Base-by-base conservation (phyloP, 2,888 invertebrate species). In the Hirudinaria manillensis region DNA sequence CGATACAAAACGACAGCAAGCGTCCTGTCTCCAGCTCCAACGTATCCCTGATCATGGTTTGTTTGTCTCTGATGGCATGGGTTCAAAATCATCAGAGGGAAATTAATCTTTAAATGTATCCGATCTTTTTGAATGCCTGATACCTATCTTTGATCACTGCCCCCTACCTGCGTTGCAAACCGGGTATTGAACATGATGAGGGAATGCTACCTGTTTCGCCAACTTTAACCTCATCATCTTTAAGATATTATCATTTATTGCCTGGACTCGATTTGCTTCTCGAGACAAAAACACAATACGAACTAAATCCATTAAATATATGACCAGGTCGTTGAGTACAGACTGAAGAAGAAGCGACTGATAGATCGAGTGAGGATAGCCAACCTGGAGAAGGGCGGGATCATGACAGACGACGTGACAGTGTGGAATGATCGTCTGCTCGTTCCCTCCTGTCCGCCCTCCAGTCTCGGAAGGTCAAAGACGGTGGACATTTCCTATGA, bases 1-100 rank as follows among this genome's bases (percentile, higher is more conserved):
- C 83, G 71, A 80, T 85, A 16, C 81, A 82, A 65, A 85, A 85
- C 76, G 79, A 80, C 66, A 77, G 92, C 80, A 93, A 75, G 45
- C 77, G 70, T 16, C 68, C 73, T 6, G 77, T 80, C n/a, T 45
- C 75, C 27, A 74, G 61, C 56, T 79, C 79, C 27, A 77, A 75
- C 32, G 79, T 76, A 16, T 74, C 77, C 32, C 76, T 80, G 24
- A 77, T 74, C 71, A 79, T 80, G 79, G 79, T 80, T 21, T 65
- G 79, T 74, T n/a, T 61, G 53, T 21, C 6, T 24, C n/a, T 3
- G 61, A n/a, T 24, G 7, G 24, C 36, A 13, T 45, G 24, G 24
- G n/a, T 45, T 24, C 24, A 71, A 24, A 27, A n/a, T 53, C n/a
- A 70, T 65, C 32, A n/a, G 3, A 27, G 38, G 34, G 34, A 32